These are phyloP conservation scores for Bos indicus DNA, from an alignment of 2,113 vertebrate species.

Conservation along the genomic window DNA sequence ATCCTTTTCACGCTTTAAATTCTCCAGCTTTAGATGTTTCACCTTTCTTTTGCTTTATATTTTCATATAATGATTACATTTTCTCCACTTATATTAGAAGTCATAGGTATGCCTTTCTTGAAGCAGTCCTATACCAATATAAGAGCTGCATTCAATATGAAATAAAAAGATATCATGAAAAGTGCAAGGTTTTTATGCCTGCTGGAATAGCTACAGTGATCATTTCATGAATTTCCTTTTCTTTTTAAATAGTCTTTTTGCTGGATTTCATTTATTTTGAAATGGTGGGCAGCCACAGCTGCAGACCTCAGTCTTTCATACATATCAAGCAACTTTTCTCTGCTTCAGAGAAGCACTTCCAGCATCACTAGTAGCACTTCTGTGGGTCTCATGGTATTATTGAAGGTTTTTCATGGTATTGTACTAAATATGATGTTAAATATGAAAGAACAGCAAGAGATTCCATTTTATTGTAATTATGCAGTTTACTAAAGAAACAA, in stretches of 20 bases:
- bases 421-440: background rate
- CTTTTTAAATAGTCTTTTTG: background rate
- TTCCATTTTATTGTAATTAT: background rate
- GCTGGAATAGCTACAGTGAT: background rate
- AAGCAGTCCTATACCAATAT: background rate
- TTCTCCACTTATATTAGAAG: background rate
- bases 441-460: background rate
- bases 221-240: background rate
- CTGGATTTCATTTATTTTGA: background rate
- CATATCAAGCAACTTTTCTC: background rate
- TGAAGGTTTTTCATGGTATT: background rate
- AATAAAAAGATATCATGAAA: background rate
- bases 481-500: background rate
- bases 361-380: background rate
- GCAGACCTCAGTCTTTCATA: background rate
- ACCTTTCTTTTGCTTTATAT: background rate
- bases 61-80: background rate
- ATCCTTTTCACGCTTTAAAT: background rate
- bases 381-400: background rate
- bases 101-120: background rate
- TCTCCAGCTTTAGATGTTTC: background rate
- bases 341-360: background rate
- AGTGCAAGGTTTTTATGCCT: background rate
- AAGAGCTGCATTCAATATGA: background rate
- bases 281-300: background rate